A percentile compares a stretch with the other conserved stretches of the same genome.
These are phyloP conservation scores for Antheraea pernyi DNA, from an alignment of 1,140 invertebrate species.

Conservation along the genomic window DNA sequence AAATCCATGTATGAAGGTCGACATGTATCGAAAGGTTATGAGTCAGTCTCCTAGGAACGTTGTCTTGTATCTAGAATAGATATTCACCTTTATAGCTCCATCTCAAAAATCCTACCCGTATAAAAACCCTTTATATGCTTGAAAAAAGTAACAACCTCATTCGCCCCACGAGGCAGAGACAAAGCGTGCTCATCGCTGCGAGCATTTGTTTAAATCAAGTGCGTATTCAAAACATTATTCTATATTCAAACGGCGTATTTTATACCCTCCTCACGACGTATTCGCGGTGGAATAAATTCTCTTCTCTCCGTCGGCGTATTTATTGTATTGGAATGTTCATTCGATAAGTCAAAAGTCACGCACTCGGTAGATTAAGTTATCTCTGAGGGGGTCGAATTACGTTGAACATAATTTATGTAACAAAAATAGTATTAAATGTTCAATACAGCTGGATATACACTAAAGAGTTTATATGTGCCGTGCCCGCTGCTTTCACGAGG, in stretches of 20 bases:
- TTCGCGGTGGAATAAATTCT: neutral
- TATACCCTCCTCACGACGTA: neutral
- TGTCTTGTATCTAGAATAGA: no score
- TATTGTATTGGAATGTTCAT: slow-evolving; percentile 3
- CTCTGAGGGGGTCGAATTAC: neutral
- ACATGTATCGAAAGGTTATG: no score
- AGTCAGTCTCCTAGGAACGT: no score
- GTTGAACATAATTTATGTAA: neutral
- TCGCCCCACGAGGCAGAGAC: neutral
- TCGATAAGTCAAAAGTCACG: slow-evolving; percentile 4
- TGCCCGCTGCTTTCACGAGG: no score
- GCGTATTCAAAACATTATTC: neutral
- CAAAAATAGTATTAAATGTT: neutral
- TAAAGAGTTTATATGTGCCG: neutral
- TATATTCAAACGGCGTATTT: slow-evolving; percentile 1
- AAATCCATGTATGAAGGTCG: no score
- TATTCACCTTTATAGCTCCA: neutral
- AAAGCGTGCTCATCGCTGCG: neutral
- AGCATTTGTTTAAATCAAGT: slow-evolving; percentile 1
- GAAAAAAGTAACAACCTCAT: neutral
- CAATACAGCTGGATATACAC: neutral
- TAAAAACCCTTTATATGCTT: neutral
- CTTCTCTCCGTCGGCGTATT: neutral
- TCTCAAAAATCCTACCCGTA: neutral
- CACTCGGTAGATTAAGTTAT: neutral